These are phyloP conservation scores for Drosophila subpulchrella DNA, from an alignment of 1,140 invertebrate species.

Conservation along the genomic window DNA sequence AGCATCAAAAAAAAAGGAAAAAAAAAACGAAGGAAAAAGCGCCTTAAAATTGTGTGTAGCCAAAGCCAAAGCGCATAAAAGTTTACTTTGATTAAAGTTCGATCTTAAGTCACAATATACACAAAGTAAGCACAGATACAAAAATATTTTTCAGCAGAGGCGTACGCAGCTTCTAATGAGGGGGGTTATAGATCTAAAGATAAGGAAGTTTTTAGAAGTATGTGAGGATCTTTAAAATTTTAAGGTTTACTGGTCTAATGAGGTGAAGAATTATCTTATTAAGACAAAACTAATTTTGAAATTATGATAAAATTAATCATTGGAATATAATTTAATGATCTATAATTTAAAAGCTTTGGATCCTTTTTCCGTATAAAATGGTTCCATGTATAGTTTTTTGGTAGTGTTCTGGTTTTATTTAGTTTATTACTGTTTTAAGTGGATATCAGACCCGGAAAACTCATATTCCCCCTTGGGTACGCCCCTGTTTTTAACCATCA, in stretches of 20 bases:
- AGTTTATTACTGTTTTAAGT: too few relatives aligned
- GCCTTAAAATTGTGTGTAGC: slow-evolving; percentile 64
- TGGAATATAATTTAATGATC: too few relatives aligned
- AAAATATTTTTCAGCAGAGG: slow-evolving; percentile 55
- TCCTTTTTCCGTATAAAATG: too few relatives aligned
- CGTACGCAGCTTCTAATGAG: not conserved
- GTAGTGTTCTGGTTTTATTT: too few relatives aligned
- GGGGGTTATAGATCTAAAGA: not conserved
- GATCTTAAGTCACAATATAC: slow-evolving; percentile 68
- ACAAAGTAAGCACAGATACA: slow-evolving; percentile 41
- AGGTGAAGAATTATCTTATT: too few relatives aligned
- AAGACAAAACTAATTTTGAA: not conserved
- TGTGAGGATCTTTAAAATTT: not conserved
- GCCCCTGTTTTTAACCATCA: slow-evolving; percentile 13
- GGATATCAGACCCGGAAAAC: not conserved
- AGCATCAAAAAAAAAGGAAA: slow-evolving; percentile 17
- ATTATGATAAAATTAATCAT: not conserved
- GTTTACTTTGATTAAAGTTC: slow-evolving; percentile 82
- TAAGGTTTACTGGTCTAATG: too few relatives aligned
- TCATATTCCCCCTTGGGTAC: not conserved
- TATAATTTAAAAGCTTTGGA: too few relatives aligned
- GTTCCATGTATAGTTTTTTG: too few relatives aligned
- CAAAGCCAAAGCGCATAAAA: slow-evolving; percentile 70
- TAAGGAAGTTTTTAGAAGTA: not conserved
- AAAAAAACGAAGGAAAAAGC: slow-evolving; percentile 20